Percentiles rank a stretch among this genome's conserved stretches.
Conservation (phyloP, 2,888 invertebrate genomes). For the Euzophera pinguis region DNA sequence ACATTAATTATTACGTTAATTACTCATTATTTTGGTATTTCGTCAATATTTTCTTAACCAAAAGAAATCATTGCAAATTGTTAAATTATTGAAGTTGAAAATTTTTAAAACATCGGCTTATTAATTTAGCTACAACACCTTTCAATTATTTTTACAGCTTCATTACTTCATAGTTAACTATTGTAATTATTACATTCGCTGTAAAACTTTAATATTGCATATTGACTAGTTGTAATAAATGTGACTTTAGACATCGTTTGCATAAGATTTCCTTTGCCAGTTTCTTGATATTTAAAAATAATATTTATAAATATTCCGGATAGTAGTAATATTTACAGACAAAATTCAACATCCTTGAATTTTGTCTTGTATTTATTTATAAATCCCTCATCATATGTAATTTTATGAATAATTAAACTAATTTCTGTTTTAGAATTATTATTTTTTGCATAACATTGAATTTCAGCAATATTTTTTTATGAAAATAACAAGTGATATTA, state of each 20-base stretch:
- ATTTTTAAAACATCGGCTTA: constrained; percentile 3
- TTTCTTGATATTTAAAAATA: constrained; percentile 11
- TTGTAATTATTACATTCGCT: constrained; percentile 37
- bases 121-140: not conserved
- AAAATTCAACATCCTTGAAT: too few relatives aligned
- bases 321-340: too few relatives aligned
- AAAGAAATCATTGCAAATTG: not conserved
- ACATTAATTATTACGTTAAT: constrained; percentile 35
- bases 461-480: too few relatives aligned
- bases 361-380: too few relatives aligned
- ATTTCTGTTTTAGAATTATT: too few relatives aligned
- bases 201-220: constrained; percentile 46
- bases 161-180: constrained; percentile 26
- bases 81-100: not conserved
- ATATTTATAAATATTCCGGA: too few relatives aligned
- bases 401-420: too few relatives aligned
- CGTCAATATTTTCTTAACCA: not conserved
- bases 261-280: constrained; percentile 29
- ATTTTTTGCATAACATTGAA: too few relatives aligned
- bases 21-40: not conserved
- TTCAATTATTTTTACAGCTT: constrained; percentile 21
- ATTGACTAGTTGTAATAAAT: constrained; percentile 67
- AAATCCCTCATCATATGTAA: too few relatives aligned
- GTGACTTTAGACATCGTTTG: constrained; percentile 61
- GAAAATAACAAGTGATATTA: too few relatives aligned